A percentile compares a stretch with the other conserved stretches of the same genome.
Evolutionary conservation across 2,797 vertebrate genomes (phyloP).

Genomic region (Caiman crocodilus): DNA sequence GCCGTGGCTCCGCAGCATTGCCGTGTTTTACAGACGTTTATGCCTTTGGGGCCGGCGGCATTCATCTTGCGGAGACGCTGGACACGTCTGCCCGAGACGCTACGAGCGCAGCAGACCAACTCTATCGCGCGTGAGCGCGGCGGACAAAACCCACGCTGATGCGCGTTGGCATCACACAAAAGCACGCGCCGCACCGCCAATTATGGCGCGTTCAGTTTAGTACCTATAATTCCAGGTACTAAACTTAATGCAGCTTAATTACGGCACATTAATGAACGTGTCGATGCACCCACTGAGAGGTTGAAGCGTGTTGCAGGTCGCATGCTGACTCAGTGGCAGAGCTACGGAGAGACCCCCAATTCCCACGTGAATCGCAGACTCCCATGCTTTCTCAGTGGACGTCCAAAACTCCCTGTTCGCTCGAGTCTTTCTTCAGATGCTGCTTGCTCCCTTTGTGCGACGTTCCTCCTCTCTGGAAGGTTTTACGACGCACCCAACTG

Average conservation of each 20-base stretch:
- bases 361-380: not conserved
- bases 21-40: not conserved
- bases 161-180: no score
- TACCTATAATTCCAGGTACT: no score
- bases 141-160: no score
- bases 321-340: not conserved
- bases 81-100: not conserved
- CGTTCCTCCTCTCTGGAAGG: constrained; percentile 4
- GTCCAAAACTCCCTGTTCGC: not conserved
- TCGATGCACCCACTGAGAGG: not conserved
- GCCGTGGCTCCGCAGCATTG: fast-evolving
- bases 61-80: not conserved
- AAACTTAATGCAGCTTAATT: no score
- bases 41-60: fast-evolving
- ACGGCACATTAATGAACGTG: no score
- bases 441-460: not conserved
- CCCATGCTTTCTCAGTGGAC: not conserved
- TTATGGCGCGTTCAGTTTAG: no score
- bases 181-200: no score
- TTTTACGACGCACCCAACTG: not conserved
- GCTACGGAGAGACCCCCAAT: not conserved
- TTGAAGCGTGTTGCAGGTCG: not conserved
- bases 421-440: constrained; percentile 7
- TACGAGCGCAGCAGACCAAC: not conserved
- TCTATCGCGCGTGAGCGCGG: no score